phyloP scores from a whole-genome alignment of 2,113 vertebrate species.

The Ursus arctos region DNA sequence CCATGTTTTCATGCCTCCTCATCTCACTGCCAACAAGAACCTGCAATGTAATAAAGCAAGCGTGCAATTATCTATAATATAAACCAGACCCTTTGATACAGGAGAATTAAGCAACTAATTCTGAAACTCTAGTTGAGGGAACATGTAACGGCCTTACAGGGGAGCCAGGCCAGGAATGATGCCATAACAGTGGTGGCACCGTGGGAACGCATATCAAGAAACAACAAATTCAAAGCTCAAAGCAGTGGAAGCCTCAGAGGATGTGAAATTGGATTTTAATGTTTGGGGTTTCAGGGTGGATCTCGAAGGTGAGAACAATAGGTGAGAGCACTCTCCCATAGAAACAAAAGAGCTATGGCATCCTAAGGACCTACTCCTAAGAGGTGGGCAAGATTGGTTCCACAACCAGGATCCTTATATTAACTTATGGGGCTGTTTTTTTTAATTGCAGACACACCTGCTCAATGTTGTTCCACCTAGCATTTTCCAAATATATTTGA shows the following conservation, averaged over 20 bases:
- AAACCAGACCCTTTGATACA: background rate
- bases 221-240: background rate
- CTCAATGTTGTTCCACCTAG: background rate
- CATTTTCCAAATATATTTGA: background rate
- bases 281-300: background rate
- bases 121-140: background rate
- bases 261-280: background rate
- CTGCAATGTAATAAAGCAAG: background rate
- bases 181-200: background rate
- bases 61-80: background rate
- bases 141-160: too few species aligned
- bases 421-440: background rate
- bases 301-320: background rate
- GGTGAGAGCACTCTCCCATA: background rate
- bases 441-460: background rate
- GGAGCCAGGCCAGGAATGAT: background rate
- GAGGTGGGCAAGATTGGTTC: background rate
- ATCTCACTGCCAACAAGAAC: background rate
- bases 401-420: background rate
- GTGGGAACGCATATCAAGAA: background rate
- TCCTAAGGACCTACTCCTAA: background rate
- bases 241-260: background rate
- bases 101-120: background rate
- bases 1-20: background rate
- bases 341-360: background rate